A percentile compares a stretch with the other conserved stretches of the same genome.
These are phyloP conservation scores for Argya squamiceps DNA, from an alignment of 2,797 vertebrate species.

Conservation along the genomic window DNA sequence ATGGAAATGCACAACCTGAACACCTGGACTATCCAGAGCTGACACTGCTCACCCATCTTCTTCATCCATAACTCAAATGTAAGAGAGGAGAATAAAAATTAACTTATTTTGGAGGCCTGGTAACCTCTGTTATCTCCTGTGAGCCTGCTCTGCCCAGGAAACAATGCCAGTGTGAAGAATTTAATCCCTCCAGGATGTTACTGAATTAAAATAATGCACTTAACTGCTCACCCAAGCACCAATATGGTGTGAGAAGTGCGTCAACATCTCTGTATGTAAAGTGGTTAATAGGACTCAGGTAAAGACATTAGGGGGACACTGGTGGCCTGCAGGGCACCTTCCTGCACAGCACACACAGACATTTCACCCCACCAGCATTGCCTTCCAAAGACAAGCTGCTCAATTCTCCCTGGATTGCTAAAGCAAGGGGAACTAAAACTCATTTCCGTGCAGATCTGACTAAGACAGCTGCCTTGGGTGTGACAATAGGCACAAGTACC, in stretches of 20 bases:
- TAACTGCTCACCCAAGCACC: not conserved
- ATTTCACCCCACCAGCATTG: fast-evolving
- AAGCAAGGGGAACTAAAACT: not conserved
- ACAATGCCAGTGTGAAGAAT: not conserved
- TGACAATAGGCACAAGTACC: not conserved
- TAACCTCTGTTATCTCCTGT: not conserved
- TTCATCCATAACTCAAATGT: not conserved
- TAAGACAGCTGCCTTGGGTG: not conserved
- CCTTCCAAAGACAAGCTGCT: not conserved
- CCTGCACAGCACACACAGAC: not conserved
- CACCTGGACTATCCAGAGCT: not conserved
- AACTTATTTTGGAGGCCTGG: not conserved
- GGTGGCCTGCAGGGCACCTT: not conserved
- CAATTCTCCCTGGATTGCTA: not conserved
- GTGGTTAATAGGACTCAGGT: not conserved
- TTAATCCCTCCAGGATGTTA: not conserved
- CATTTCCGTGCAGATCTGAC: not conserved
- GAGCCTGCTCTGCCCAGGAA: not conserved
- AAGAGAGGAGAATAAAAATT: not conserved
- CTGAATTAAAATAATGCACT: not conserved
- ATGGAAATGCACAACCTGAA: not conserved
- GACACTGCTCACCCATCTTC: not conserved
- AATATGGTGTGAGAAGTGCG: fast-evolving
- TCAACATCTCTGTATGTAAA: not conserved
- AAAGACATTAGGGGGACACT: not conserved